Conservation (phyloP, 2,797 vertebrate species). For the Bufotes viridis region DNA sequence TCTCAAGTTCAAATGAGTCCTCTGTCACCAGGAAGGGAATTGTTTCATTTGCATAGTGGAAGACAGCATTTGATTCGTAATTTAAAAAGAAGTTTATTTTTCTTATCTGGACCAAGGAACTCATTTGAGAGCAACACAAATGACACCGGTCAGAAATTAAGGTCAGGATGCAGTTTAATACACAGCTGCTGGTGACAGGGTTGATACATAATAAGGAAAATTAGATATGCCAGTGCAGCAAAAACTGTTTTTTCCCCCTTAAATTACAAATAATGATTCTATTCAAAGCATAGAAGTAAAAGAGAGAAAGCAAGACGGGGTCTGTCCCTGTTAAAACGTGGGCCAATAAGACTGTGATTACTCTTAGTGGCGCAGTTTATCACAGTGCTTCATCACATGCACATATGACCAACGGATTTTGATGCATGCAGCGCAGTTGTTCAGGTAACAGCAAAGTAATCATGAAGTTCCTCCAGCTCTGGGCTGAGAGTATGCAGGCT, state of each 20-base stretch:
- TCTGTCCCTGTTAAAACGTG: neutral
- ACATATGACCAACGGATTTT: constrained; percentile 76
- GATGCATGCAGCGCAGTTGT: constrained; percentile 78
- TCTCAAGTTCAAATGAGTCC: constrained; percentile 81
- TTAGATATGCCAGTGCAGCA: constrained; percentile 12
- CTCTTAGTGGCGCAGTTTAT: neutral
- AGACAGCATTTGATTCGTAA: constrained; percentile 75
- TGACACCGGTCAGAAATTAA: constrained; percentile 67
- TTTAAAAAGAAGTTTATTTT: constrained; percentile 74
- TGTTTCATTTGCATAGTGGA: constrained; percentile 75
- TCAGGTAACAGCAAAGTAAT: neutral
- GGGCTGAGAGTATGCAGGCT: neutral
- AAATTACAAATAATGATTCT: constrained; percentile 1
- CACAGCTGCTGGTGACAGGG: neutral
- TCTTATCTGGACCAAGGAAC: constrained; percentile 72
- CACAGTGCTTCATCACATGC: constrained; percentile 48
- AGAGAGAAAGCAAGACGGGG: neutral
- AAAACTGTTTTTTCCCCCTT: neutral
- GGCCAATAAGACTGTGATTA: neutral
- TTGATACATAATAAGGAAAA: constrained; percentile 22
- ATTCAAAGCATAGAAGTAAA: neutral
- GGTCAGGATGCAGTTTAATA: constrained; percentile 25
- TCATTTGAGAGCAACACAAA: constrained; percentile 70
- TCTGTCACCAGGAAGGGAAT: constrained; percentile 76
- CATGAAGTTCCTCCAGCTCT: neutral